Evolutionary conservation across 2,113 vertebrate species (phyloP).

Genomic region (Excalfactoria chinensis): DNA sequence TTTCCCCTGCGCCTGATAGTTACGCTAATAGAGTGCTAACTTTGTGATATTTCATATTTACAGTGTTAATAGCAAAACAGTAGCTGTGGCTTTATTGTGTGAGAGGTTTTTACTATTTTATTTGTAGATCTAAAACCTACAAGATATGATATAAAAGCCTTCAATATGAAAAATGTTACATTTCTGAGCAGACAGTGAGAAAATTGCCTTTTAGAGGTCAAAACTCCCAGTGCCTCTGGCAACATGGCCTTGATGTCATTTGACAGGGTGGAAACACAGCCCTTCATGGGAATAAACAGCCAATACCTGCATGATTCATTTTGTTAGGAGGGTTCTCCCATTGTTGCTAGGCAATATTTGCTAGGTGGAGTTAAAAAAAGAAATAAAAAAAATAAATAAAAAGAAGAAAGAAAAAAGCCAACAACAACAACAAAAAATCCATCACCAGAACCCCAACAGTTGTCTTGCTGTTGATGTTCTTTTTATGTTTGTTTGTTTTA

Average conservation of each 20-base stretch:
- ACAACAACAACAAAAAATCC: neutral
- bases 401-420: neutral
- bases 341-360: slow-evolving; percentile 62
- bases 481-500: neutral
- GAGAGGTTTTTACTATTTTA: slow-evolving; percentile 37
- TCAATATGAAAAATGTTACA: slow-evolving; percentile 69
- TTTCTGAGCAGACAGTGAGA: slow-evolving; percentile 74
- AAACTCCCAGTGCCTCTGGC: slow-evolving; percentile 67
- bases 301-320: slow-evolving; percentile 69
- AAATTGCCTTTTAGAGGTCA: slow-evolving; percentile 76
- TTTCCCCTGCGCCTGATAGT: neutral
- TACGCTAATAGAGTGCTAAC: neutral
- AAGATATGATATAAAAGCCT: slow-evolving; percentile 71
- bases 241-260: slow-evolving; percentile 71
- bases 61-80: neutral
- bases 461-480: neutral
- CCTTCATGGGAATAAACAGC: slow-evolving; percentile 69
- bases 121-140: slow-evolving; percentile 58
- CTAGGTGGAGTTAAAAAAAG: slow-evolving; percentile 36
- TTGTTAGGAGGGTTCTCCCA: slow-evolving; percentile 45
- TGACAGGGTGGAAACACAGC: slow-evolving; percentile 73
- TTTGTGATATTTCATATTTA: slow-evolving; percentile 10
- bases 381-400: neutral
- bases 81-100: neutral
- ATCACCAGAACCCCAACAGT: neutral